Evolutionary conservation across 2,888 invertebrate genomes (phyloP).

Genomic region (Trachelus tabidus): DNA sequence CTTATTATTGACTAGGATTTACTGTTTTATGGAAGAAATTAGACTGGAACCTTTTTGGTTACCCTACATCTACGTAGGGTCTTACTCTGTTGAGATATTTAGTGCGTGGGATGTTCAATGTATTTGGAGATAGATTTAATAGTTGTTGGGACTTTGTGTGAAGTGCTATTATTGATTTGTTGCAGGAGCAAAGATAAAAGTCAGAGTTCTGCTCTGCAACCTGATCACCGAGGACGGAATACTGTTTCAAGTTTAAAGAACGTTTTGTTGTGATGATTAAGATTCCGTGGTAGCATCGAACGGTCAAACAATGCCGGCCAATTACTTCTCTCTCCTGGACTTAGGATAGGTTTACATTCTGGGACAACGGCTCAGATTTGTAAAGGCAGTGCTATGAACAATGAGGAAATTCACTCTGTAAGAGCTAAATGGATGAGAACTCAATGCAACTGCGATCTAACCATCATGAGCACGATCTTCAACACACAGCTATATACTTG

Average conservation of each 20-base stretch:
- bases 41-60: not conserved
- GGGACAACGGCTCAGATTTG: not conserved
- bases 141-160: not conserved
- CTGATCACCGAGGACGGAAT: not conserved
- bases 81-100: not conserved
- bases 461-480: slow-evolving; percentile 45
- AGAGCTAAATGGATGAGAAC: slow-evolving; percentile 56
- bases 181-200: not conserved
- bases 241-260: not conserved
- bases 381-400: not conserved
- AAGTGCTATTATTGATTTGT: not conserved
- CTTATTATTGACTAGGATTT: not conserved
- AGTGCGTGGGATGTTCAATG: not conserved
- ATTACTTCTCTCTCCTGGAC: slow-evolving; percentile 55
- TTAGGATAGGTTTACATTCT: slow-evolving; percentile 44
- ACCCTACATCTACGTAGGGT: not conserved
- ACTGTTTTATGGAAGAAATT: not conserved
- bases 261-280: not conserved
- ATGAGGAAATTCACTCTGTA: not conserved
- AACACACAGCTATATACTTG: slow-evolving; percentile 53
- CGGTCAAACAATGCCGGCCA: slow-evolving; percentile 50
- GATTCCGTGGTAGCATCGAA: slow-evolving; percentile 15
- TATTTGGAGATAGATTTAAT: not conserved
- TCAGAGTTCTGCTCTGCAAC: not conserved
- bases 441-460: slow-evolving; percentile 49